Percentiles rank a stretch among this genome's conserved stretches.
phyloP scores from a whole-genome alignment of 2,888 invertebrate genomes.

The Andrena chrysosceles region DNA sequence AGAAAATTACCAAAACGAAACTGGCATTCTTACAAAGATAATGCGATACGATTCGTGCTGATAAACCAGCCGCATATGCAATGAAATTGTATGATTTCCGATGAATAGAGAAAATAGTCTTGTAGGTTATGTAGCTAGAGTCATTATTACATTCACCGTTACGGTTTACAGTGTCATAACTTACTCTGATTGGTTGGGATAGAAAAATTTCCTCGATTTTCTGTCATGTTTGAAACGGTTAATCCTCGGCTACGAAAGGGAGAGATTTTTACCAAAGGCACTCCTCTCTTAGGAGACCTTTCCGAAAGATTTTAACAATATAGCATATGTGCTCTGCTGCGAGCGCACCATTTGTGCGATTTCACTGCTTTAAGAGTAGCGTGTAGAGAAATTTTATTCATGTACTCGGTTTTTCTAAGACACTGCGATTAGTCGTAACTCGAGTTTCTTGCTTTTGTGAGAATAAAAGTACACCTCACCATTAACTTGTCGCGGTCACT shows the following conservation, averaged over 20 bases:
- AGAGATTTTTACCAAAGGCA: constrained; percentile 73
- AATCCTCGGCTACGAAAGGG: constrained; percentile 44
- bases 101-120: constrained; percentile 13
- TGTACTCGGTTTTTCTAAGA: not conserved
- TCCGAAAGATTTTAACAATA: constrained; percentile 77
- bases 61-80: not conserved
- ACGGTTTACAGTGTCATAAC: not conserved
- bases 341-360: constrained; percentile 74
- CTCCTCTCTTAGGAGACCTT: constrained; percentile 80
- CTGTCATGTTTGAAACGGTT: constrained; percentile 87
- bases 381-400: not conserved
- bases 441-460: constrained; percentile 1
- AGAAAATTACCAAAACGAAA: constrained; percentile 23
- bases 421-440: constrained; percentile 9
- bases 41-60: not conserved
- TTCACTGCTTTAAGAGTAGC: constrained; percentile 32
- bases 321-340: constrained; percentile 73
- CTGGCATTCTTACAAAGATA: not conserved
- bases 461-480: constrained; percentile 33
- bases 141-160: not conserved
- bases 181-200: constrained; percentile 86
- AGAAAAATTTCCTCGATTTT: constrained; percentile 90
- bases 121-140: constrained; percentile 64
- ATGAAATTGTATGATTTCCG: constrained; percentile 7
- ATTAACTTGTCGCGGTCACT: constrained; percentile 50